Percentiles rank a stretch among this genome's conserved stretches.
These are phyloP conservation scores for Mastomys coucha DNA, from an alignment of 2,113 vertebrate genomes.

Conservation along the genomic window DNA sequence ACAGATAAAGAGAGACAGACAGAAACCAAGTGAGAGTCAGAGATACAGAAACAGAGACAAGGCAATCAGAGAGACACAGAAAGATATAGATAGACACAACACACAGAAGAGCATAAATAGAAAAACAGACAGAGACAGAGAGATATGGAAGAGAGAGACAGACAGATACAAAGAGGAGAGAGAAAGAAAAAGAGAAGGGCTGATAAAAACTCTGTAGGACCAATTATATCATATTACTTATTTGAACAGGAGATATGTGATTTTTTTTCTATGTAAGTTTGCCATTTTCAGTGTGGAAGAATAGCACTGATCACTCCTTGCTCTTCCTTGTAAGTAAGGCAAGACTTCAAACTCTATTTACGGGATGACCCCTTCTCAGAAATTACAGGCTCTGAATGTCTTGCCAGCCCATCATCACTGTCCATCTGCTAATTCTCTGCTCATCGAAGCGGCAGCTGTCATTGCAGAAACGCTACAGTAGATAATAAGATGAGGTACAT, in stretches of 20 bases:
- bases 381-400: slow-evolving; percentile 58
- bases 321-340: slow-evolving; percentile 39
- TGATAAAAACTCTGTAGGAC: neutral
- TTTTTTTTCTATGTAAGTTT: neutral
- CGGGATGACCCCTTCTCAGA: slow-evolving; percentile 63
- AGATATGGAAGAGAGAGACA: neutral
- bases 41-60: neutral
- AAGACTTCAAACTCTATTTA: slow-evolving; percentile 58
- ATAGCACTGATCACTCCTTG: slow-evolving; percentile 26
- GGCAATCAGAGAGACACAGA: neutral
- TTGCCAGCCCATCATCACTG: slow-evolving; percentile 63
- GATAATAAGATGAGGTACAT: slow-evolving; percentile 60
- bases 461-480: slow-evolving; percentile 57
- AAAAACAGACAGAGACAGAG: neutral
- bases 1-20: neutral
- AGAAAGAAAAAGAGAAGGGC: neutral
- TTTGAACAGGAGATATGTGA: neutral
- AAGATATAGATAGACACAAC: neutral
- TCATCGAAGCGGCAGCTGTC: slow-evolving; percentile 62
- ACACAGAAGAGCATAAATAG: no score
- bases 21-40: no score
- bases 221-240: neutral
- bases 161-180: neutral
- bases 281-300: slow-evolving; percentile 15
- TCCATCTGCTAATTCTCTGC: slow-evolving; percentile 75